phyloP scores from a whole-genome alignment of 2,797 vertebrate genomes.

The Rhinichthys osculus region DNA sequence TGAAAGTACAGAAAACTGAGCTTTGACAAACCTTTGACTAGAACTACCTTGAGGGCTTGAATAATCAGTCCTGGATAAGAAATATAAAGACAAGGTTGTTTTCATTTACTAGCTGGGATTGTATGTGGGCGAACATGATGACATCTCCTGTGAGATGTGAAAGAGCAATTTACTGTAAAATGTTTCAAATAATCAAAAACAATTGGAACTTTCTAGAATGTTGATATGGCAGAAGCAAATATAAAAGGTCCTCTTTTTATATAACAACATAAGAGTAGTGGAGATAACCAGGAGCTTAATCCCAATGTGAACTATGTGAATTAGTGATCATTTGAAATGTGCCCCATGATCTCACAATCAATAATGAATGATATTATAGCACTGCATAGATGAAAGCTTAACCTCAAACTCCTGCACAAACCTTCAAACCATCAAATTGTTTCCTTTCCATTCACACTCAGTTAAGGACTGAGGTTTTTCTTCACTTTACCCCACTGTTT shows the following conservation, averaged over 20 bases:
- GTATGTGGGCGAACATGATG: conserved; percentile 9
- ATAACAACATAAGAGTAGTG: background rate
- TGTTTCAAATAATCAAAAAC: conserved; percentile 36
- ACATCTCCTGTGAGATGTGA: conserved; percentile 29
- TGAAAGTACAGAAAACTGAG: conserved; percentile 43
- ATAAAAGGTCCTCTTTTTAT: background rate
- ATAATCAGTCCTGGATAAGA: conserved; percentile 45
- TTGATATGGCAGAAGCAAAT: conserved; percentile 5
- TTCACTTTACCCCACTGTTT: conserved; percentile 14
- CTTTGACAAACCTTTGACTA: conserved; percentile 37
- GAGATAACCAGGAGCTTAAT: background rate
- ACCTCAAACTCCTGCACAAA: background rate
- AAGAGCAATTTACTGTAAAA: conserved; percentile 40
- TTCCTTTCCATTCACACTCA: background rate
- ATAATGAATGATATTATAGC: background rate
- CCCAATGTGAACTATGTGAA: background rate
- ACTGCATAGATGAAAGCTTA: background rate
- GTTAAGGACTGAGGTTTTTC: conserved; percentile 4
- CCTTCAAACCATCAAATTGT: background rate
- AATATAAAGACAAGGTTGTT: conserved; percentile 42
- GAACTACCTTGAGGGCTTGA: conserved; percentile 39
- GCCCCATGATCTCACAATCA: background rate
- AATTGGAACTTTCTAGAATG: conserved; percentile 21
- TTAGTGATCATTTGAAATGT: background rate
- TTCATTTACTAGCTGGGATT: conserved; percentile 18